Evolutionary conservation across 1,140 invertebrate genomes (phyloP).

Genomic region (Anoplolepis gracilipes): DNA sequence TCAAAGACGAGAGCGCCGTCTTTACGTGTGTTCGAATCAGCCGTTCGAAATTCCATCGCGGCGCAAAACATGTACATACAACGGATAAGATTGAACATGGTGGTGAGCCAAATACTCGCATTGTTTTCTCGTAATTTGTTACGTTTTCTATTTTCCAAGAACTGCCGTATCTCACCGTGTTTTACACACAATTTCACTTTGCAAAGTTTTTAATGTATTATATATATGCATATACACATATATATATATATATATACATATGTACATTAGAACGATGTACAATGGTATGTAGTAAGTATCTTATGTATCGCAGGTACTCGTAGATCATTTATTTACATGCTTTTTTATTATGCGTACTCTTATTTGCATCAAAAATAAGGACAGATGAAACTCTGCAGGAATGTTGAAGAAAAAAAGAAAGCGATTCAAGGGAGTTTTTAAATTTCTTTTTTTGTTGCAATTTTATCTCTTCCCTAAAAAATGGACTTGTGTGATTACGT

Average conservation of each 20-base stretch:
- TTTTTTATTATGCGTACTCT: not conserved
- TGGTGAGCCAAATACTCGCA: not conserved
- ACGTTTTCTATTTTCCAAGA: not conserved
- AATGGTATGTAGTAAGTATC: no score
- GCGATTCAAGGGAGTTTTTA: not conserved
- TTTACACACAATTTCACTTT: not conserved
- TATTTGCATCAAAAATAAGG: not conserved
- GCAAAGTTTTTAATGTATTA: not conserved
- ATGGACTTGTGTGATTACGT: no score
- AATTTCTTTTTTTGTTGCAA: no score
- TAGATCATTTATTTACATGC: not conserved
- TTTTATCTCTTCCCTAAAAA: no score
- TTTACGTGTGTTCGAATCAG: not conserved
- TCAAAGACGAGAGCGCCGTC: not conserved
- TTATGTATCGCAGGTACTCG: not conserved
- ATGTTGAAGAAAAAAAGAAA: not conserved
- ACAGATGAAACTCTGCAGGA: not conserved
- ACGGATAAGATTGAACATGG: slow-evolving; percentile 10
- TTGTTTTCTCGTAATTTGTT: not conserved
- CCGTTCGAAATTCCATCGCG: not conserved
- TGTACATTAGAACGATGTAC: no score
- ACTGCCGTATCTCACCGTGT: not conserved
- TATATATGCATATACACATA: not conserved
- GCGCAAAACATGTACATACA: no score
- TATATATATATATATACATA: no score